Base-by-base conservation (phyloP, 1,140 invertebrate genomes). In the Scaptomyza montana region DNA sequence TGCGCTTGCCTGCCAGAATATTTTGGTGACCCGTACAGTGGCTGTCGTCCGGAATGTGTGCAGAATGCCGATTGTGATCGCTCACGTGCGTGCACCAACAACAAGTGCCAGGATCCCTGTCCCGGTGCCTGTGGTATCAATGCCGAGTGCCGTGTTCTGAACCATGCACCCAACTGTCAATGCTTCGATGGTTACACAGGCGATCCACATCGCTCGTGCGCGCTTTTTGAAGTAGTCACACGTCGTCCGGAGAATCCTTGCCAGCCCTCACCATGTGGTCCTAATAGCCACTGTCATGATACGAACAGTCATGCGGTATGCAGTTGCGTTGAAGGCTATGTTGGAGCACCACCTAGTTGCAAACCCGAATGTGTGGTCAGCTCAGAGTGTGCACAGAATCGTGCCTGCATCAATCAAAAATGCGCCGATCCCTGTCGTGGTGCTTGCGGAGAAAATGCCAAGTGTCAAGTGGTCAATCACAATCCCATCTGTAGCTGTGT, bases 341-440 rank as follows among this genome's bases (percentile, higher is more conserved):
- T 96, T 60, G 96, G 96, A 16, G 94, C 94, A 8, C 96, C 96
- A 55, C 96, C 96, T 10, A 93, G 93, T 47, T 97, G 96, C 89
- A 94, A 96, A 75, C 96, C 96, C 0, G 96, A 97, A 92, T 98
- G 97, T 84, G 94, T 96, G 21, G 95, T 96, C 51, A 97, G 95
- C 89, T 95, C 95, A 0, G 97, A 98, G 91, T 98, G 97, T 90
- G 93, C 96, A 1, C 95, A 96, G 91, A 95, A 97, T 84, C 95
- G 95, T 78, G 96, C 96, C 0, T 98, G 97, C 84, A 93, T 96
- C 12, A 94, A 95, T 69, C 95, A 97, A 84, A 96, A 96, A 89
- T 98, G 97, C 80, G 92, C 94, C 8, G 95, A 98, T 92, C 96
- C 97, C 5, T 98, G 96, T 91, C 94, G 94, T n/a, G 95, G 95